Evolutionary conservation across 2,888 invertebrate species (phyloP).

Genomic region (Dicranocentrus wangi): DNA sequence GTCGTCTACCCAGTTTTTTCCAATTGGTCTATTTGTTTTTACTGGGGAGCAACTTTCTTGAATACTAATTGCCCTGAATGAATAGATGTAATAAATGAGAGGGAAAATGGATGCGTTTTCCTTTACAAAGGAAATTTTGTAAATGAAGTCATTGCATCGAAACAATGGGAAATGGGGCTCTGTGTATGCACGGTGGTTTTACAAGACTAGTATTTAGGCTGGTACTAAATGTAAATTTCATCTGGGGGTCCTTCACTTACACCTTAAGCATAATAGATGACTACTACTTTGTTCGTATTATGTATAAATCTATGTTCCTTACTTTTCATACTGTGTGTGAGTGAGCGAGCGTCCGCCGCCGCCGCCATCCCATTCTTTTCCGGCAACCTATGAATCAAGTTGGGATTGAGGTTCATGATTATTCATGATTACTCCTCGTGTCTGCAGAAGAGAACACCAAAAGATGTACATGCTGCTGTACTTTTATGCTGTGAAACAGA

Average conservation of each 20-base stretch:
- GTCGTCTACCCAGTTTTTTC: neutral
- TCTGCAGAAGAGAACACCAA: neutral
- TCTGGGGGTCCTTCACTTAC: neutral
- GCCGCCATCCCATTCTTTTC: neutral
- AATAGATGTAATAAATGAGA: neutral
- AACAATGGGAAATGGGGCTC: conserved; percentile 2
- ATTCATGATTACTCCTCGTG: conserved; percentile 35
- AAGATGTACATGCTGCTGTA: conserved; percentile 1
- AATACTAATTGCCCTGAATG: conserved; percentile 7
- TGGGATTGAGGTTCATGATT: conserved; percentile 46
- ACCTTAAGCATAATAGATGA: neutral
- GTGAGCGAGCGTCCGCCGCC: too few species aligned
- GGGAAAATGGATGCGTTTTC: conserved; percentile 8
- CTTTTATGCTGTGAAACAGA: too few species aligned
- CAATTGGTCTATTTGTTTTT: conserved; percentile 13
- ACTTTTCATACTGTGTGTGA: too few species aligned
- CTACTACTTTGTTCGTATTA: too few species aligned
- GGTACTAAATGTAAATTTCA: conserved; percentile 6
- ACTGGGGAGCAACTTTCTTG: neutral
- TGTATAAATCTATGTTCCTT: too few species aligned
- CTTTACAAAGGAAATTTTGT: too few species aligned
- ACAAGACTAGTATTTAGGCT: neutral
- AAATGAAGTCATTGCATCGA: conserved; percentile 27
- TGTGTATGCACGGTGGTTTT: too few species aligned
- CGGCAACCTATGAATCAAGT: conserved; percentile 40